These are phyloP conservation scores for Rhineura floridana DNA, from an alignment of 2,113 vertebrate genomes.

Conservation along the genomic window DNA sequence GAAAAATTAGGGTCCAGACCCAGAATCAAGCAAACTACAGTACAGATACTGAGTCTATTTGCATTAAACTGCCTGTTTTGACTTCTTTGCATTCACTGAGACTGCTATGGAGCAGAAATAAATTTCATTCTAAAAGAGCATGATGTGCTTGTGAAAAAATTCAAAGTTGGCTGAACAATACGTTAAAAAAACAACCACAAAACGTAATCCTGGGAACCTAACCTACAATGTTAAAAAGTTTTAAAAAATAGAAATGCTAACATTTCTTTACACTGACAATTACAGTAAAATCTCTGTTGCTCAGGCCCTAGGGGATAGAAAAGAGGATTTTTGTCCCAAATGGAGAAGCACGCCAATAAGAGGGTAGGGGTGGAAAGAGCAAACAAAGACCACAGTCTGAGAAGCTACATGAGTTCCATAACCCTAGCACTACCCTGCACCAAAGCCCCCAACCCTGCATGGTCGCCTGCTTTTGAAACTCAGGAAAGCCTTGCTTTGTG, in stretches of 20 bases:
- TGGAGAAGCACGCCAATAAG: background rate
- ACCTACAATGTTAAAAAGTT: background rate
- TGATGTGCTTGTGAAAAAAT: constrained; percentile 15
- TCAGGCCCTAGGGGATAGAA: background rate
- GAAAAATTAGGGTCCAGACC: background rate
- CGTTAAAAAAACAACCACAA: constrained; percentile 1
- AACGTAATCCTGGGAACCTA: background rate
- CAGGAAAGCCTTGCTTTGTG: background rate
- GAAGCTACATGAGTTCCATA: background rate
- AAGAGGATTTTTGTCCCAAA: background rate
- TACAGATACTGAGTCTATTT: background rate
- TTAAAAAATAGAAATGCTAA: constrained; percentile 11
- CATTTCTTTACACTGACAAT: background rate
- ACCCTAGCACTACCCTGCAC: background rate
- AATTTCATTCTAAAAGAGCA: background rate
- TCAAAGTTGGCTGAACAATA: background rate
- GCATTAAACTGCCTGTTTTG: background rate
- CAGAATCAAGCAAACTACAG: background rate
- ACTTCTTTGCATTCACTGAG: constrained; percentile 11
- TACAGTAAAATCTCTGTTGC: background rate
- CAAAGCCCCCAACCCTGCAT: background rate
- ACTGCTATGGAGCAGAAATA: constrained; percentile 8
- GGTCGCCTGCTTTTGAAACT: background rate
- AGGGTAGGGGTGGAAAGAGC: no score
- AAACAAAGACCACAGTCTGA: background rate